Evolutionary conservation across 2,113 vertebrate genomes (phyloP).

Genomic region (Ovis aries): DNA sequence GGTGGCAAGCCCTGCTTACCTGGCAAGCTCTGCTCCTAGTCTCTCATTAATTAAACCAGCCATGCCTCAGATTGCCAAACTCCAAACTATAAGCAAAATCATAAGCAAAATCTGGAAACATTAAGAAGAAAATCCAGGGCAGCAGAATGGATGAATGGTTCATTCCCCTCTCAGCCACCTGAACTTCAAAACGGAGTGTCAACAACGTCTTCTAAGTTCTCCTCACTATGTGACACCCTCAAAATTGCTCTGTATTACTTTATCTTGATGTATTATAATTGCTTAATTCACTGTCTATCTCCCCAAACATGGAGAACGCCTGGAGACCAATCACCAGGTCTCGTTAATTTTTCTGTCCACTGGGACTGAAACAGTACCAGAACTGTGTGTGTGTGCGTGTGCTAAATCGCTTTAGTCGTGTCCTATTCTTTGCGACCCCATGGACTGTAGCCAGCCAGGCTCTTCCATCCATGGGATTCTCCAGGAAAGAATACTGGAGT

Average conservation of each 20-base stretch:
- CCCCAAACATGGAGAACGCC: background rate
- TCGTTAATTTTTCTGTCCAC: background rate
- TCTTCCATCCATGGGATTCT: background rate
- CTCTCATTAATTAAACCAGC: background rate
- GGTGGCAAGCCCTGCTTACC: background rate
- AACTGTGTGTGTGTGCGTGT: background rate
- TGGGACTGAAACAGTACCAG: background rate
- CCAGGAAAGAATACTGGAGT: background rate
- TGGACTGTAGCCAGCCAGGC: background rate
- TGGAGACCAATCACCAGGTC: background rate
- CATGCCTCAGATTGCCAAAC: background rate
- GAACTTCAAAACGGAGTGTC: background rate
- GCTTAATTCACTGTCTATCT: background rate
- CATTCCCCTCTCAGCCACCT: background rate
- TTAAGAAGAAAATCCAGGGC: background rate
- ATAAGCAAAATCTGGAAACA: background rate
- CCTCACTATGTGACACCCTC: background rate
- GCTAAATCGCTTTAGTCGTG: fast-evolving
- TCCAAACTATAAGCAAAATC: background rate
- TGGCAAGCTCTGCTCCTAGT: background rate
- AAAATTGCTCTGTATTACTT: background rate
- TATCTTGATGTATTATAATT: background rate
- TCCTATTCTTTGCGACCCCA: background rate
- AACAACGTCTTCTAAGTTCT: background rate
- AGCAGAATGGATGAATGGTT: background rate